Evolutionary conservation across 2,888 invertebrate genomes (phyloP).

Genomic region (Dasypogon diadema): DNA sequence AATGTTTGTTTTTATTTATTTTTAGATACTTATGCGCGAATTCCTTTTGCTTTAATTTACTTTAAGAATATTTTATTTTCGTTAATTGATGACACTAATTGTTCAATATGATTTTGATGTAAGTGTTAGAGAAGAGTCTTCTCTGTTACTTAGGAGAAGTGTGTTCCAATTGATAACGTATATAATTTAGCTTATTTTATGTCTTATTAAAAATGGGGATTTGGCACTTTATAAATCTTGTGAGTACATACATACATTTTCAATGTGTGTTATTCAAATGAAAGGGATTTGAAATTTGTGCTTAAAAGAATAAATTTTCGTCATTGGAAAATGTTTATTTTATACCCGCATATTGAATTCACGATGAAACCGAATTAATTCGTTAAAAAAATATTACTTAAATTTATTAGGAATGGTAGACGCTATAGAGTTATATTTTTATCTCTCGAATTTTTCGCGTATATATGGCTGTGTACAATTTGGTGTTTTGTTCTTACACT

Average conservation of each 20-base stretch:
- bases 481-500: slow-evolving; percentile 57
- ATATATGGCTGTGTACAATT: slow-evolving; percentile 47
- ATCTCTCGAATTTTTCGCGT: slow-evolving; percentile 28
- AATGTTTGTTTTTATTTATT: neutral
- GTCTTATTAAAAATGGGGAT: neutral
- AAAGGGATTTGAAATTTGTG: too few species aligned
- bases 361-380: slow-evolving; percentile 40
- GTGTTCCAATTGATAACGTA: too few species aligned
- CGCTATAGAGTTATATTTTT: slow-evolving; percentile 19
- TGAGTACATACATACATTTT: neutral
- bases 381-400: slow-evolving; percentile 3
- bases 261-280: too few species aligned
- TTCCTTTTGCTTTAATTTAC: neutral
- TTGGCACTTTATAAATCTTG: neutral
- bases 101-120: neutral
- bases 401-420: slow-evolving; percentile 11
- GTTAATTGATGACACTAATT: neutral
- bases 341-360: slow-evolving; percentile 20
- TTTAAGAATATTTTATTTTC: too few species aligned
- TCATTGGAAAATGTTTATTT: neutral
- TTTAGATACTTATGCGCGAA: neutral
- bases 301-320: too few species aligned
- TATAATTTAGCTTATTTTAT: neutral
- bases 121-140: too few species aligned
- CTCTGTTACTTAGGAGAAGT: too few species aligned